Conservation (phyloP, 2,113 vertebrate species). For the Spea bombifrons region DNA sequence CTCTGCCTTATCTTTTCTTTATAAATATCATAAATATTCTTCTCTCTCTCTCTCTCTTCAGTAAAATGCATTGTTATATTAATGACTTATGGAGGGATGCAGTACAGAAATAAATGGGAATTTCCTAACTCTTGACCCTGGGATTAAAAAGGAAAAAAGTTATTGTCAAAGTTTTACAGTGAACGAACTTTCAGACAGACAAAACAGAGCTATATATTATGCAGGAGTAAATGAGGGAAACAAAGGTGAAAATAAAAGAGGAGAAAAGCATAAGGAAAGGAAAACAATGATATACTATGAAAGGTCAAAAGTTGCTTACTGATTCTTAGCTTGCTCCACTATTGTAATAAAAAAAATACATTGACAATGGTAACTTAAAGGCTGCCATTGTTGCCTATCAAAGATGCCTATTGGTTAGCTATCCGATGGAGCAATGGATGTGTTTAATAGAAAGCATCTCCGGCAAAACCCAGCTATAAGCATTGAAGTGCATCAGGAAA, state of each 20-base stretch:
- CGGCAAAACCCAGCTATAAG: too few relatives aligned
- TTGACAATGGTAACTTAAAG: too few relatives aligned
- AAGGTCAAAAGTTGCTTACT: background rate
- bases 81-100: conserved; percentile 15
- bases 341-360: too few relatives aligned
- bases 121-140: conserved; percentile 34
- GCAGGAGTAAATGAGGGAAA: background rate
- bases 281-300: background rate
- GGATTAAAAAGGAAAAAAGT: background rate
- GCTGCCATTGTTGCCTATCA: too few relatives aligned
- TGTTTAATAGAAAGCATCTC: too few relatives aligned
- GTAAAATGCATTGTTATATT: conserved; percentile 3
- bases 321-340: too few relatives aligned
- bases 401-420: too few relatives aligned
- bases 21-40: conserved; percentile 8
- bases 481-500: too few relatives aligned
- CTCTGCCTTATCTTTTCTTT: background rate
- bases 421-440: too few relatives aligned
- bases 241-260: background rate
- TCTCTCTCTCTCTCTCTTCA: background rate
- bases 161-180: background rate
- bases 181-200: conserved; percentile 12
- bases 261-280: background rate
- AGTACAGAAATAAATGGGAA: conserved; percentile 11
- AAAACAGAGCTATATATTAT: background rate